Base-by-base conservation (phyloP, 2,797 vertebrate species). In the Pseudomugil gertrudae region DNA sequence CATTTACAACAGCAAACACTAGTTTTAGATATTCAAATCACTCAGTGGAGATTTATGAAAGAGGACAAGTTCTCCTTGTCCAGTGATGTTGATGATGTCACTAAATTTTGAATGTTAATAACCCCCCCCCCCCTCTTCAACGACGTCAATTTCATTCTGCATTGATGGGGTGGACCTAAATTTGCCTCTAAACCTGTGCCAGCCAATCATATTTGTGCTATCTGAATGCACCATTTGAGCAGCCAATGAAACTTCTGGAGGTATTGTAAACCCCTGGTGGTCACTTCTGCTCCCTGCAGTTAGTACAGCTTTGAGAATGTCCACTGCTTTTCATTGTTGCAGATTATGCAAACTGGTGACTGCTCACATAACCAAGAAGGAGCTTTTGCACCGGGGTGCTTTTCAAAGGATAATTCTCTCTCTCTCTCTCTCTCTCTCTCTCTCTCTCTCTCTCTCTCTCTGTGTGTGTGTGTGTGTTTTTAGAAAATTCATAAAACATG, bases 81-180 rank as follows among this genome's bases (percentile, higher is more conserved):
- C 9, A 30, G 14, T 43, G 23, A 83, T 53, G 32, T 4, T 47
- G 24, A 6, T 53, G 47, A 53, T 72, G 53, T 83, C 57, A 23
- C 82, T 86, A 82, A 84, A 82, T 83, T 40, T 53, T 17, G 72
- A 84, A 87, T 87, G 83, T 89, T 92, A 90, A 92, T 76, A 88
- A 63, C 60, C 32, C 29, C 21, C 57, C 57, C 60, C 65, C 72
- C 50, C 69, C 82, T 69, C 64, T 54, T 69, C 50, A 36, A 21
- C 69, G 53, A 74, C 62, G 48, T 48, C 65, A 32, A 59, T 59
- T 61, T 60, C 15, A 23, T 50, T 68, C 58, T 26, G 27, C 63
- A 56, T 53, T 21, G 3, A 13, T 36, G 27, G 63, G 78, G 33
- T 58, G 78, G 69, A 58, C 33, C 57, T 74, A 33, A 21, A 40